Base-by-base conservation (phyloP, 2,888 invertebrate genomes). In the Tryphoninae sp. region DNA sequence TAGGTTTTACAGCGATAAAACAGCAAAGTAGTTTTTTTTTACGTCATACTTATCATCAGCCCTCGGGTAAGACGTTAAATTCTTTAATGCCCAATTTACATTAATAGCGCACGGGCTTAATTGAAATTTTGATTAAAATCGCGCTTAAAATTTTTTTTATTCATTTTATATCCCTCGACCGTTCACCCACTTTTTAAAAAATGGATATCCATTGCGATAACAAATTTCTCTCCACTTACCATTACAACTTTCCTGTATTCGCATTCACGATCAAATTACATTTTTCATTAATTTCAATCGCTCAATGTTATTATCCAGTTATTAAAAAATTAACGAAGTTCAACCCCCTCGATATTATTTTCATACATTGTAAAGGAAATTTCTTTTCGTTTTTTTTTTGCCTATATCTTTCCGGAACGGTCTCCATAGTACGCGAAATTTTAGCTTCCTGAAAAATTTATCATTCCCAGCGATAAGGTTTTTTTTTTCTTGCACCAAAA, bases 391-490 rank as follows among this genome's bases (percentile, higher is more conserved):
- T 19, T 19, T 22, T 55, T 22, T 22, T 19, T 19, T 19, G 1
- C 19, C 19, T 55, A 55, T 19, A 55, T 55, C 9, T 19, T 33
- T 22, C 8, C 9, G 55, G 16, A 19, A 22, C 16, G 7, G n/a
- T 51, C n/a, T 55, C 8, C 13, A 45, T 13, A 45, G 45, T 45
- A 13, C 45, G 13, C 2, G 13, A 45, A 45, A 45, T 45, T 45
- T 45, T 45, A 0, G 2, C 3, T 49, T 49, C 8, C 67, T 33
- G 67, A 11, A 9, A 53, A 68, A 68, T 68, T 53, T 23, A 67
- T 68, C 53, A 55, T 68, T 23, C 33, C 16, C 55, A 8, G 19
- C 22, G 9, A 55, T 55, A 55, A 55, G 22, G 2, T 45, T 45
- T 45, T 45, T 45, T 45, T 33, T 6, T 33, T 33, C 33, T 33